Evolutionary conservation across 2,888 invertebrate species (phyloP), one percentile per base, ranked within the genome.

Genomic region (Caradrina kadenii): DNA sequence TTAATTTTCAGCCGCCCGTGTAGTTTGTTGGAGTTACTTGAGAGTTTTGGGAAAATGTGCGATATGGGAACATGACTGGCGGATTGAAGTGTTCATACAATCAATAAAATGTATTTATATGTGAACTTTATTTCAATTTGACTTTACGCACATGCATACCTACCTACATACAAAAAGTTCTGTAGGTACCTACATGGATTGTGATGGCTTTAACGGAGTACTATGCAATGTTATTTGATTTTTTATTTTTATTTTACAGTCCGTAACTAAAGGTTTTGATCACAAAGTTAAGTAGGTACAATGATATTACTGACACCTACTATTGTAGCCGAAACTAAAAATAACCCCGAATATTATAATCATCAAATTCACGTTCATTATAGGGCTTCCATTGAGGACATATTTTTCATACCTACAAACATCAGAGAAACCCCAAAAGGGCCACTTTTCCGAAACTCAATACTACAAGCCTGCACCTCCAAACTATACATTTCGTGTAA

Each of bases 1-100:
- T 71, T 79, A 73, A 79, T 81, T 82, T 79, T 73, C 59, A 67
- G 53, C 48, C 49, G 55, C 58, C 70, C 66, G 17, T 45, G 31
- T 52, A 79, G 58, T 71, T 76, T 73, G 59, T 77, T 73, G 39
- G 63, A 72, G 72, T 71, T 58, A 52, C 31, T 53, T 55, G n/a
- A 65, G 63, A 62, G 22, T 68, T 73, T 69, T 22, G 11, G 31
- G 42, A 19, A 60, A 65, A 65, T 50, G 5, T 42, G 42, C 31
- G 48, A 31, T 48, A 49, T 19, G 48, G 48, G 19, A 53, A 58
- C 61, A 58, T 48, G 11, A 60, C 13, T 26, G 22, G 15, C 26
- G 11, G 1, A 54, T 26, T 70, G n/a, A 7, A 55, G 15, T 50
- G 17, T 22, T 17, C 7, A 5, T 53, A 31, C 10, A 10, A 49